phyloP scores from a whole-genome alignment of 2,888 invertebrate species.

The Hyppa rectilinea region DNA sequence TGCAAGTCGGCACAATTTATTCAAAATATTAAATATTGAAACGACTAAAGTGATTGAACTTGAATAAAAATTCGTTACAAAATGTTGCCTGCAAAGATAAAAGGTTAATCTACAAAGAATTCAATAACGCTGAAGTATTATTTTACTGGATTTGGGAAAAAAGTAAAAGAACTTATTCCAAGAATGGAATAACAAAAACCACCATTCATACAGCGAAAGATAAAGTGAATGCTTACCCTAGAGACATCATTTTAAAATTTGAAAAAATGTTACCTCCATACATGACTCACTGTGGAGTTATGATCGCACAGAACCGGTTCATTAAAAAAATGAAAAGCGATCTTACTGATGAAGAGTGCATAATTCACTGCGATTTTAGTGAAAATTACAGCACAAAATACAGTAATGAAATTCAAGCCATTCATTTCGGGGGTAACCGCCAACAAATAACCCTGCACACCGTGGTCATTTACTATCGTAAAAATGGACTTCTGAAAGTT shows the following conservation, averaged over 20 bases:
- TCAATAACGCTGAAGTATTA: constrained; percentile 12
- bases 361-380: no score
- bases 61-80: no score
- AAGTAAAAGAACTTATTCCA: constrained; percentile 11
- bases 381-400: no score
- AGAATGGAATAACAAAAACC: constrained; percentile 3
- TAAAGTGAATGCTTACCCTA: constrained; percentile 5
- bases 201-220: constrained; percentile 3
- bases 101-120: constrained; percentile 10
- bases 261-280: constrained; percentile 1
- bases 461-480: constrained; percentile 35
- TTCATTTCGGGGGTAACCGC: constrained; percentile 48
- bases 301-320: no score
- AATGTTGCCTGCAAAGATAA: constrained; percentile 12
- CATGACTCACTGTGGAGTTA: constrained; percentile 8
- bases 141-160: constrained; percentile 16
- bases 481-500: constrained; percentile 11
- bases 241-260: constrained; percentile 1
- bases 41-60: no score
- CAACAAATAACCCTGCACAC: constrained; percentile 44
- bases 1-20: no score
- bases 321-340: no score
- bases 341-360: no score
- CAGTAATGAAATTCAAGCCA: constrained; percentile 40
- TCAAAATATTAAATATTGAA: no score